Base-by-base conservation (phyloP, 64 coral and sea anemone species). In the Porites lutea region DNA sequence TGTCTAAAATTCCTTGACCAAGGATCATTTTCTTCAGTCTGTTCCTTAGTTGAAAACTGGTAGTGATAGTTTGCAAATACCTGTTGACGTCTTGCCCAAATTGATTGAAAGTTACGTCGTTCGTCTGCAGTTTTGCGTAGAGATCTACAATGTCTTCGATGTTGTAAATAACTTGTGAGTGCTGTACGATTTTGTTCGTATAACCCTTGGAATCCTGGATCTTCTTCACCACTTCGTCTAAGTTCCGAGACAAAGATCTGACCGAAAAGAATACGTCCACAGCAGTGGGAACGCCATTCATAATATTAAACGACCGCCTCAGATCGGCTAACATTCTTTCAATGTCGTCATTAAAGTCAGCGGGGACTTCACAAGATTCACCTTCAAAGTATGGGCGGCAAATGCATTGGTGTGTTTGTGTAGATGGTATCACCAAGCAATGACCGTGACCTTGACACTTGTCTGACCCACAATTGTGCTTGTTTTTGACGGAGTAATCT, bases 1-100 rank as follows among this genome's bases (percentile, higher is more conserved):
- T 79, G 76, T 79, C 76, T 58, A 79, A 59, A 58, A 52, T 58
- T 9, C 76, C 76, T 79, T 58, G 76, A 23, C 76, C 76, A 79
- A 79, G 76, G n/a, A 79, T 79, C 76, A 79, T 79, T 47, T 79
- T 79, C 15, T 79, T 79, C 18, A 79, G 59, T 79, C 76, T 57
- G 51, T 79, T 79, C 52, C 59, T 18, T 79, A 79, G 18, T 13
- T 79, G 8, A 79, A 19, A 79, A 20, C 19, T 11, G 11, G 53
- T 79, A 22, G 76, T 58, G 6, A 78, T 49, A 18, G 76, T 79
- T 15, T 59, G 16, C 76, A 79, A 58, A 79, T 79, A 79, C 53
- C 59, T 79, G 22, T 79, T 52, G 52, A 79, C 59, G 27, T 22
- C 27, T 22, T 19, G 52, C 6, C 76, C 76, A 23, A 79, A 79